Percentiles rank a stretch among this genome's conserved stretches.
Conservation (phyloP, 35 echinoderm and acorn worm species). For the Diadema setosum region DNA sequence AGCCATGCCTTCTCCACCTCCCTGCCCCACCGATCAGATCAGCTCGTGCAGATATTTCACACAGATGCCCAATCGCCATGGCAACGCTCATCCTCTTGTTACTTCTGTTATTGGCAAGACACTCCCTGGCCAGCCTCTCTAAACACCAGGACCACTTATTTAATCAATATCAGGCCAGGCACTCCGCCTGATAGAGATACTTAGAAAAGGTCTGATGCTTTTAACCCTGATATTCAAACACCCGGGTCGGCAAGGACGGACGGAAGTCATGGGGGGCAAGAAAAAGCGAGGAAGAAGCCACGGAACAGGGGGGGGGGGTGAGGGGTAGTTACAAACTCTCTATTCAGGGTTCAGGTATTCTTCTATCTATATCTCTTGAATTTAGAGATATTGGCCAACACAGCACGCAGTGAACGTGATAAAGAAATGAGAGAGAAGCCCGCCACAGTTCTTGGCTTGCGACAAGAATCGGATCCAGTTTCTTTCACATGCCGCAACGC, state of each 20-base stretch:
- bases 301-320: not conserved
- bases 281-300: not conserved
- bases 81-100: not conserved
- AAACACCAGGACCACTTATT: not conserved
- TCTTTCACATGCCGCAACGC: too few species aligned
- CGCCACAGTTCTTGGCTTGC: too few species aligned
- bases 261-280: too few species aligned
- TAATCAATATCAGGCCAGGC: not conserved
- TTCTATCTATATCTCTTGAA: too few species aligned
- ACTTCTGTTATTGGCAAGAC: slow-evolving; percentile 1
- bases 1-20: not conserved
- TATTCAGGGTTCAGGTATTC: too few species aligned
- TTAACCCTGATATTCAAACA: not conserved
- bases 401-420: too few species aligned
- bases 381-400: too few species aligned
- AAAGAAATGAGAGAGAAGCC: too few species aligned
- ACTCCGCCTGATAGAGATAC: not conserved
- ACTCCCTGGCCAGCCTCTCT: not conserved
- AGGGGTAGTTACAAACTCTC: not conserved
- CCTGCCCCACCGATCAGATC: not conserved
- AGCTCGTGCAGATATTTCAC: too few species aligned
- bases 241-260: not conserved
- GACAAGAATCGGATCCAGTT: too few species aligned
- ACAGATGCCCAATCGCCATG: not conserved
- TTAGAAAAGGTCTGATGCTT: not conserved